Evolutionary conservation across 2,797 vertebrate species (phyloP), one percentile per base, ranked within the genome.

Genomic region (Arctocebus calabarensis): DNA sequence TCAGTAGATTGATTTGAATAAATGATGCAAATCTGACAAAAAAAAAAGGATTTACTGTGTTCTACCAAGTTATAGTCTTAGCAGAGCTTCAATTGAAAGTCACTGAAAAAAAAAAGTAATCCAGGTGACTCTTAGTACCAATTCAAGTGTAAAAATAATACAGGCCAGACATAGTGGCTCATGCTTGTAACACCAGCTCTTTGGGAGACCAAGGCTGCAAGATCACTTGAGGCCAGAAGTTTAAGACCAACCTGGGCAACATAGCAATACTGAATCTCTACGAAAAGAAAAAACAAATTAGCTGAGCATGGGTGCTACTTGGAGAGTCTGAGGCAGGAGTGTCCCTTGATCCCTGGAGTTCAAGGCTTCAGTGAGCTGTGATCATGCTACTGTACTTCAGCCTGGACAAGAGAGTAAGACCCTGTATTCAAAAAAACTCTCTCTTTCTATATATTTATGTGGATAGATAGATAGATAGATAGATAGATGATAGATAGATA

Each of bases 1-100:
- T 84, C 62, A 27, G 22, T 34, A 32, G 64, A 59, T 45, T 71
- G 82, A 95, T 86, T 83, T 94, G 52, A 96, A 88, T 59, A 88
- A 83, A 88, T 74, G 75, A 74, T 23, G 45, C 17, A 75, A 90
- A 9, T n/a, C 57, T 88, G 61, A 78, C 48, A 48, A 95, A 88
- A 81, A 88, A 81, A 95, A 88, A 81, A 45, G 34, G 43, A 52
- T 88, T 74, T 62, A 77, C 64, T 52, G 0, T 73, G 48, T 68
- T 55, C n/a, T 87, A 87, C 2, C 64, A 70, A 52, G 7, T 74
- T 77, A 40, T 64, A 74, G 43, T 92, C 40, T 87, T 83, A 90
- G 5, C 14, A 62, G 43, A 82, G n/a, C 5, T 55, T 93, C 43
- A 25, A 34, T 6, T 71, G 29, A 93, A 96, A 95, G 27, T 22